These are phyloP conservation scores for Bombyx mori DNA, from an alignment of 1,140 invertebrate genomes.

Conservation along the genomic window ASM3026992v2 NC_085112.1:3976501-3977000, in stretches of 20 bases:
- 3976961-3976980: conserved; percentile 56
- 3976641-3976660: conserved; percentile 35
- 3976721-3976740: conserved; percentile 49
- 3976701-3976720: conserved; percentile 38
- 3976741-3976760: conserved; percentile 65
- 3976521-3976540: conserved; percentile 43
- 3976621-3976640: conserved; percentile 47
- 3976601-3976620: conserved; percentile 55
- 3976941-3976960: conserved; percentile 50
- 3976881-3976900: conserved; percentile 35
- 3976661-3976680: conserved; percentile 66
- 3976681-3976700: conserved; percentile 62
- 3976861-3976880: conserved; percentile 58
- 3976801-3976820: conserved; percentile 33
- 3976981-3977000: conserved; percentile 54
- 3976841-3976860: conserved; percentile 49
- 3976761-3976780: conserved; percentile 62
- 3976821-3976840: conserved; percentile 53
- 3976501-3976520: conserved; percentile 59
- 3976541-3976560: conserved; percentile 29
- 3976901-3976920: conserved; percentile 54
- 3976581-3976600: conserved; percentile 60
- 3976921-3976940: conserved; percentile 34
- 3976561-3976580: conserved; percentile 23
- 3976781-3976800: conserved; percentile 56